Percentiles rank a stretch among this genome's conserved stretches.
Conservation (phyloP, 2,797 vertebrate species). For the Apodemus agrarius region DNA sequence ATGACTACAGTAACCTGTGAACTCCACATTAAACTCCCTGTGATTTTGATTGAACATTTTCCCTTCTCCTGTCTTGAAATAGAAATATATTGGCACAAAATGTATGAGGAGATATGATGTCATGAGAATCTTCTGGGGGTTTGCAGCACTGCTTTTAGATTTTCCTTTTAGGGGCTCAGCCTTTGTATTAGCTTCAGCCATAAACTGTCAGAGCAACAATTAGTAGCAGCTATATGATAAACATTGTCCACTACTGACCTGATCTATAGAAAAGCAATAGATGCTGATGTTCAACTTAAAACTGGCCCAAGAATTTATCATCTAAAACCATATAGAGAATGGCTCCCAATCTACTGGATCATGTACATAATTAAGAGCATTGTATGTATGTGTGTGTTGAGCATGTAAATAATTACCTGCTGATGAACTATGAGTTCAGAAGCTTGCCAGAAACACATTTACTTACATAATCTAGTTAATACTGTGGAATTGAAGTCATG, state of each 20-base stretch:
- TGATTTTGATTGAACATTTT: background rate
- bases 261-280: slow-evolving; percentile 48
- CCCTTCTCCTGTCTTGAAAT: background rate
- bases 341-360: background rate
- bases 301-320: slow-evolving; percentile 40
- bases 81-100: background rate
- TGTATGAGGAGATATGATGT: background rate
- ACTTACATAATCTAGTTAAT: background rate
- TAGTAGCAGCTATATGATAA: slow-evolving; percentile 55
- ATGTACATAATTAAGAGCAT: background rate
- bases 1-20: background rate
- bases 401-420: background rate
- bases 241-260: slow-evolving; percentile 33
- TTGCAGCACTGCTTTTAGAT: slow-evolving; percentile 45
- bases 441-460: background rate
- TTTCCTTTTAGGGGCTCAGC: background rate
- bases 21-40: background rate
- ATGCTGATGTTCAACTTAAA: slow-evolving; percentile 55
- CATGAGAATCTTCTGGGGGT: slow-evolving; percentile 2
- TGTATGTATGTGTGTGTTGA: slow-evolving; percentile 11
- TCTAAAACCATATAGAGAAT: slow-evolving; percentile 47
- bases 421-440: slow-evolving; percentile 20
- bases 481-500: background rate
- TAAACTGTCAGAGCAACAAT: slow-evolving; percentile 56
- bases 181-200: slow-evolving; percentile 36